Evolutionary conservation across 2,113 vertebrate species (phyloP), one percentile per base, ranked within the genome.

Genomic region (Brachypodius melanocephalos): DNA sequence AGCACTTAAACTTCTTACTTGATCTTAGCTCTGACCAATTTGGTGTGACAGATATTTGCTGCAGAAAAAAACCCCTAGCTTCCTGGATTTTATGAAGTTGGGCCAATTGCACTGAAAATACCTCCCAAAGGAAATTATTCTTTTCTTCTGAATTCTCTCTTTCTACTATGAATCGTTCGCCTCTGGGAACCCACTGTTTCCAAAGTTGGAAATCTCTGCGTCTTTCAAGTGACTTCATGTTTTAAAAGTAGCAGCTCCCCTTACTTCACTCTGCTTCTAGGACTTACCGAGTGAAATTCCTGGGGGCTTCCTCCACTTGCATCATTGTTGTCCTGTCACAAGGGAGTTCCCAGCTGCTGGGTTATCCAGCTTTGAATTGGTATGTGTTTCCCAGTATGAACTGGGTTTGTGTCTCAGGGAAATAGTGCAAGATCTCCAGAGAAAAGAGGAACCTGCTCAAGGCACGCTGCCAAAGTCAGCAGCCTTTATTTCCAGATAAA

Each of bases 101-200:
- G 45, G 63, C 31, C 67, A 77, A 55, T 79, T 89, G 91, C 67
- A 59, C 63, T 67, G 59, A 93, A 94, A 94, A 93, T 66, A 76
- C 3, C 26, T 75, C 75, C 74, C 82, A 58, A 88, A 92, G 61
- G 74, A 94, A 96, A 93, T 91, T 34, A 63, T 21, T 72, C 34
- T 84, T 59, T 72, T 87, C 46, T 73, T 91, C 52, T 54, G 55
- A 72, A n/a, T 82, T 88, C 28, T 38, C 72, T 69, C 32, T 68
- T 45, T 45, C 68, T 75, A 18, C 36, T 84, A 52, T 55, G 78
- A 92, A 61, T 62, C 0, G 1, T 34, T 93, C 49, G 59, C 49
- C 59, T 93, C 25, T 0, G 5, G 31, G 40, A 94, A 67, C 6
- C 5, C 45, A 38, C 54, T 74, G 17, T 66, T 93, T 40, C 45